Conservation (phyloP, 2,888 invertebrate species). For the Phorcus lineatus region DNA sequence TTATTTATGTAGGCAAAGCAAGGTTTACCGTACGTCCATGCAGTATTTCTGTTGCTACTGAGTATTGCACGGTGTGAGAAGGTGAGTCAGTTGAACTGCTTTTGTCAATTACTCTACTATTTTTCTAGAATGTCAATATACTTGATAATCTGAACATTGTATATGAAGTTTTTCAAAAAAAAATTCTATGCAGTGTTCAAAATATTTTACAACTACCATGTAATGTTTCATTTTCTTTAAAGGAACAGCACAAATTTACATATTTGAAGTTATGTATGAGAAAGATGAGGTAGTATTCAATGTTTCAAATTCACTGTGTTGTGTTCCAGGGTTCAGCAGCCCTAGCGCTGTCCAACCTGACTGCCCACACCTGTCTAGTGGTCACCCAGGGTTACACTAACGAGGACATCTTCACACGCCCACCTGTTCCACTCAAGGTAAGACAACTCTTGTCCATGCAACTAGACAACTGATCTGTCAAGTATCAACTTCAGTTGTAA, state of each 20-base stretch:
- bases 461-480: too few species aligned
- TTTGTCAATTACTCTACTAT: background rate
- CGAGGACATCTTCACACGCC: slow-evolving; percentile 41
- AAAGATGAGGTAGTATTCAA: background rate
- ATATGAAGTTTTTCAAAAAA: too few species aligned
- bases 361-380: slow-evolving; percentile 66
- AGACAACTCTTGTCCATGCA: too few species aligned
- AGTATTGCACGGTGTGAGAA: slow-evolving; percentile 63
- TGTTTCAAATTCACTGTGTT: too few species aligned
- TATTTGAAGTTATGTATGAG: background rate
- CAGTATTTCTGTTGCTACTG: slow-evolving; percentile 61
- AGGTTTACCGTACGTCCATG: slow-evolving; percentile 66
- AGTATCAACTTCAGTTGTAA: too few species aligned
- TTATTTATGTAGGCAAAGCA: slow-evolving; percentile 57
- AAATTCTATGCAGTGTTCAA: too few species aligned
- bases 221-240: background rate
- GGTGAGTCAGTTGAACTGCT: slow-evolving; percentile 42
- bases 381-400: slow-evolving; percentile 58
- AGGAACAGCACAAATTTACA: background rate
- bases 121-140: too few species aligned
- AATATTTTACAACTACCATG: too few species aligned
- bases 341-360: slow-evolving; percentile 61
- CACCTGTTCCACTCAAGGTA: slow-evolving; percentile 38
- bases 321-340: slow-evolving; percentile 62
- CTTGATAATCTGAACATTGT: too few species aligned